These are phyloP conservation scores for Aphaenogaster rudis DNA, from an alignment of 1,140 invertebrate genomes.

Conservation along the genomic window DNA sequence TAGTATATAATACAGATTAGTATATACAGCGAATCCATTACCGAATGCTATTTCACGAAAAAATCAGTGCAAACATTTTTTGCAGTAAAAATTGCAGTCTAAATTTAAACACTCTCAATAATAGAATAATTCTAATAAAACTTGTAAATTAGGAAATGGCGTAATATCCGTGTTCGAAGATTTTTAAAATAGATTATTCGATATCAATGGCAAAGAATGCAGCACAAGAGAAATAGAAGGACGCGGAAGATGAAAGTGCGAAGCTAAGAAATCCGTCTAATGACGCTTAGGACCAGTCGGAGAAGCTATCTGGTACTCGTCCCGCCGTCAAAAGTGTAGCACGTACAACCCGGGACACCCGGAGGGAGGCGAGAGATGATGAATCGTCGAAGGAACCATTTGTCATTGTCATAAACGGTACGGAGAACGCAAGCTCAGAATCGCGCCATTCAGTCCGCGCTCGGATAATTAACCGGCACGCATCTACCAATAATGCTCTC, in stretches of 20 bases:
- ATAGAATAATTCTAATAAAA: background rate
- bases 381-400: constrained; percentile 75
- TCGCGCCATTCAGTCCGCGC: constrained; percentile 48
- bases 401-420: constrained; percentile 80
- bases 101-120: background rate
- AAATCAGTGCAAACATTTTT: background rate
- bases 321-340: constrained; percentile 18
- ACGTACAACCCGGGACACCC: constrained; percentile 18
- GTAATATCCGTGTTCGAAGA: background rate
- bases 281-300: constrained; percentile 26
- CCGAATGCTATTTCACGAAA: background rate
- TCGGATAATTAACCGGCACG: constrained; percentile 74
- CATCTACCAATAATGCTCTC: constrained; percentile 69
- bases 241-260: constrained; percentile 6
- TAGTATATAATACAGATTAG: background rate
- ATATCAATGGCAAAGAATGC: background rate
- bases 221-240: background rate
- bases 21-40: background rate
- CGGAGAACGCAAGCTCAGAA: constrained; percentile 40
- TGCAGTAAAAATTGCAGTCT: background rate
- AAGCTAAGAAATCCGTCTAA: constrained; percentile 32
- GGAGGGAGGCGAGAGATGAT: constrained; percentile 65
- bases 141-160: background rate
- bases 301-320: constrained; percentile 17
- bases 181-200: background rate